A percentile compares a stretch with the other conserved stretches of the same genome.
Conservation (phyloP, 2,113 vertebrate species). For the Zosterops lateralis region DNA sequence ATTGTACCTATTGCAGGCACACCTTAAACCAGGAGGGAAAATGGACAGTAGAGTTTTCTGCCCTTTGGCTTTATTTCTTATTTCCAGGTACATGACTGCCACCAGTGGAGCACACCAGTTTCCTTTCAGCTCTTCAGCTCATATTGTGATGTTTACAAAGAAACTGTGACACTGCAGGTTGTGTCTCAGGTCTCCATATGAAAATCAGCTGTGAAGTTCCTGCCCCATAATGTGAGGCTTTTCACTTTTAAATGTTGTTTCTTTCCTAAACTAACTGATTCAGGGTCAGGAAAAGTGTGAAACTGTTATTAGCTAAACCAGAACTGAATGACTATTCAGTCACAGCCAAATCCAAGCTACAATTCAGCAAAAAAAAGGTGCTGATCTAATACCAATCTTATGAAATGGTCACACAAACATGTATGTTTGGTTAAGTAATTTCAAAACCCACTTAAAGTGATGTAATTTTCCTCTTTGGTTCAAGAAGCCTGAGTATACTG, state of each 20-base stretch:
- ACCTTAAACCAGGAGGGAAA: neutral
- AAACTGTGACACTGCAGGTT: neutral
- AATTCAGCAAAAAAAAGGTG: neutral
- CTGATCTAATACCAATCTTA: neutral
- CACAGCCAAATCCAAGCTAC: neutral
- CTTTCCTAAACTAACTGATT: neutral
- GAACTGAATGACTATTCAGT: neutral
- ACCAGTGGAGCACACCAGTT: neutral
- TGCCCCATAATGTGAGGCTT: neutral
- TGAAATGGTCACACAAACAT: neutral
- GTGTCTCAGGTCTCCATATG: neutral
- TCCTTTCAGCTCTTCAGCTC: neutral
- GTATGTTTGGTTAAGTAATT: neutral
- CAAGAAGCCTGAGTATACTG: neutral
- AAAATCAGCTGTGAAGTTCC: neutral
- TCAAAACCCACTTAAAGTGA: neutral
- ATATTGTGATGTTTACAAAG: neutral
- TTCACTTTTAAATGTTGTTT: neutral
- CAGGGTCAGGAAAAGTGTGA: neutral
- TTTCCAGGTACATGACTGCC: neutral
- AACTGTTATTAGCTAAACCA: neutral
- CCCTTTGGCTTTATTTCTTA: neutral
- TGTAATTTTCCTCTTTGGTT: neutral
- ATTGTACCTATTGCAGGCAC: neutral
- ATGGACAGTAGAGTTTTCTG: neutral